Percentiles rank a stretch among this genome's conserved stretches.
These are phyloP conservation scores for Gymnothorax javanicus DNA, from an alignment of 2,797 vertebrate genomes.

Conservation along the genomic window DNA sequence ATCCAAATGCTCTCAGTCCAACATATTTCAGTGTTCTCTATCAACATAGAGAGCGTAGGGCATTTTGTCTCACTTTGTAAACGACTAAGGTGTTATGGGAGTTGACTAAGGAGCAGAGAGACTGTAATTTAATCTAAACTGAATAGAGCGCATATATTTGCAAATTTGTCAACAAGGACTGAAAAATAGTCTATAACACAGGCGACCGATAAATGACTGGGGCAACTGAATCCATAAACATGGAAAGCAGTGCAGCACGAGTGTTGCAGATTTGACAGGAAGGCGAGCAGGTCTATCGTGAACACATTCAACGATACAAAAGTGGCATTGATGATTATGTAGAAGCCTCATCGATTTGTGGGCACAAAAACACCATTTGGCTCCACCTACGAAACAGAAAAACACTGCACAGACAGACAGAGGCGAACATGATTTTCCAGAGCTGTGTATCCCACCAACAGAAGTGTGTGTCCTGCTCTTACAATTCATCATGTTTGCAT, in stretches of 20 bases:
- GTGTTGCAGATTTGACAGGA: conserved; percentile 27
- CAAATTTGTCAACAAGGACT: conserved; percentile 32
- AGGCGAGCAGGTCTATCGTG: background rate
- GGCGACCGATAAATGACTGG: background rate
- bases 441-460: conserved; percentile 3
- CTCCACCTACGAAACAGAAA: conserved; percentile 33
- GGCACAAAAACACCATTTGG: background rate
- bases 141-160: background rate
- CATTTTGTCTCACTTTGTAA: conserved; percentile 10
- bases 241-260: conserved; percentile 29
- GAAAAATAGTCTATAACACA: conserved; percentile 29
- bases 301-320: conserved; percentile 20
- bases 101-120: background rate
- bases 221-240: background rate
- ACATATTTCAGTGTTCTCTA: conserved; percentile 26
- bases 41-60: conserved; percentile 22
- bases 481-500: conserved; percentile 1
- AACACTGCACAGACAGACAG: background rate
- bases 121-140: background rate
- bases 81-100: background rate
- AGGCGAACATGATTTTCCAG: background rate
- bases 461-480: background rate
- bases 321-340: background rate
- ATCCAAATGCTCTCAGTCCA: conserved; percentile 35
- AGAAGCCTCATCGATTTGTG: background rate